Percentiles rank a stretch among this genome's conserved stretches.
Conservation (phyloP, 2,113 vertebrate genomes). For the Struthio camelus region DNA sequence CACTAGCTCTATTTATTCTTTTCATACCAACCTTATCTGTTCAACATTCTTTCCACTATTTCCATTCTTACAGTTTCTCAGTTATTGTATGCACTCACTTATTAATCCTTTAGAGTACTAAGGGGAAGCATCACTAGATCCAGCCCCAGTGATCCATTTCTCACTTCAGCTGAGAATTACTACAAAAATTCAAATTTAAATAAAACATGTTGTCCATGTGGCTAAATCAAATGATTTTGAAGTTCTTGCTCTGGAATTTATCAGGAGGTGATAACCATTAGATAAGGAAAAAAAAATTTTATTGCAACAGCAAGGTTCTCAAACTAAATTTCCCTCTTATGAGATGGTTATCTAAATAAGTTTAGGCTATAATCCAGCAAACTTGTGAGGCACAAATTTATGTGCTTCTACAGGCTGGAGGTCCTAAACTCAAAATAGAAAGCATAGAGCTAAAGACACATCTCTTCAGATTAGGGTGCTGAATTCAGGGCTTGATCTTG, state of each 20-base stretch:
- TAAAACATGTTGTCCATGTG: background rate
- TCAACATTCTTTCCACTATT: background rate
- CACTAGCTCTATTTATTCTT: background rate
- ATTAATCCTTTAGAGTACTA: constrained; percentile 3
- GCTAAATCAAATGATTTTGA: background rate
- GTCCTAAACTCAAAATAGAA: background rate
- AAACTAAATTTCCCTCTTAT: background rate
- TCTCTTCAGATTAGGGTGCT: background rate
- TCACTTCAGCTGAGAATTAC: background rate
- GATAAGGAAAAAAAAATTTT: background rate
- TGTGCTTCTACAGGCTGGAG: background rate
- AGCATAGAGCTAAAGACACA: background rate
- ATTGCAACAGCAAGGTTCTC: background rate
- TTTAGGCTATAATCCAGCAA: background rate
- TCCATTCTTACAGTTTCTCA: background rate
- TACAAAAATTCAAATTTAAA: background rate
- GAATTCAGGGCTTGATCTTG: background rate
- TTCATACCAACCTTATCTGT: background rate
- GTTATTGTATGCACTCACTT: background rate
- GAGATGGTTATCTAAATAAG: background rate
- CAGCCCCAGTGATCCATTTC: background rate
- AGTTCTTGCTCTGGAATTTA: background rate
- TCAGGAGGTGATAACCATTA: background rate
- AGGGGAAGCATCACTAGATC: background rate
- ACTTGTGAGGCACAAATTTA: background rate